phyloP scores from a whole-genome alignment of 2,113 vertebrate genomes.

The Pseudolaguvia tuberculata region DNA sequence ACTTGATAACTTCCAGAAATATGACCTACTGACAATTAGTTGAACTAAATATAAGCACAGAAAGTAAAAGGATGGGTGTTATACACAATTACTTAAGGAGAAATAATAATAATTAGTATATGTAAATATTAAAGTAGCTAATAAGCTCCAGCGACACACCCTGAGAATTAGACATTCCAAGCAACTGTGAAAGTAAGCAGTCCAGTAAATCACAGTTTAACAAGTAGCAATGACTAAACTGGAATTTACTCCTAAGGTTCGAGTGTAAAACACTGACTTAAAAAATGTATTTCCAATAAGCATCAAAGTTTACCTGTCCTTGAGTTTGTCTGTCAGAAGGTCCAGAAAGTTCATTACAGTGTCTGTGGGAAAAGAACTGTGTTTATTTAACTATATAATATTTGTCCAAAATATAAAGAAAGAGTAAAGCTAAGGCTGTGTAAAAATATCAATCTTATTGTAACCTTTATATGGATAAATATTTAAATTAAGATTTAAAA shows the following conservation, averaged over 20 bases:
- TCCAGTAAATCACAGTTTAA: background rate
- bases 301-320: conserved; percentile 77
- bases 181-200: background rate
- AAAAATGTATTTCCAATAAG: too few relatives aligned
- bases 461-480: too few relatives aligned
- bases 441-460: too few relatives aligned
- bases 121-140: background rate
- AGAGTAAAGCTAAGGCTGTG: too few relatives aligned
- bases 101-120: too few relatives aligned
- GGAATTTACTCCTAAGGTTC: background rate
- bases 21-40: background rate
- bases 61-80: background rate
- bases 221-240: background rate
- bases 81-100: background rate
- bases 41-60: background rate
- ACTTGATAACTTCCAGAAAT: too few relatives aligned
- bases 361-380: conserved; percentile 65
- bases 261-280: background rate
- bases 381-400: background rate
- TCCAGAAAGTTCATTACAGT: conserved; percentile 87
- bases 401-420: background rate
- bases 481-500: too few relatives aligned
- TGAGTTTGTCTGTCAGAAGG: conserved; percentile 84
- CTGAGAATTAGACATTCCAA: background rate
- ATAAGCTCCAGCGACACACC: background rate